Base-by-base conservation (phyloP, 2,113 vertebrate genomes). In the Archilochus colubris region DNA sequence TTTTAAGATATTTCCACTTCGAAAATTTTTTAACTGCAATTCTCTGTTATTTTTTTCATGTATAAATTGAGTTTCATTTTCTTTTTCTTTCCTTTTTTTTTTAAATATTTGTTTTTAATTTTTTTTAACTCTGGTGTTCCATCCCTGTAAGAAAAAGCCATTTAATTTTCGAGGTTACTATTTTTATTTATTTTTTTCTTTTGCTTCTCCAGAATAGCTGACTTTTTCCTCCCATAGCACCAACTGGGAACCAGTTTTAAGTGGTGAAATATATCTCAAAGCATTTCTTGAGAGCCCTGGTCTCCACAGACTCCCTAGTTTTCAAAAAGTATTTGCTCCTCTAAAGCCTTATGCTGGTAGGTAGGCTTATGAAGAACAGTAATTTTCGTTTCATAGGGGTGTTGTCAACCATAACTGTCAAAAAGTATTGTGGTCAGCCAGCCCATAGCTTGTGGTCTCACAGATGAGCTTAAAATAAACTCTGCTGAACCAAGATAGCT, bases 401-500 rank as follows among this genome's bases (percentile, higher is more conserved):
- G 94, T 94, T 95, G 93, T 95, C 91, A 94, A 62, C 75, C 89
- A 67, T 92, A 92, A 84, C 91, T 91, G 87, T 85, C 89, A 88
- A 93, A 93, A 70, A 80, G 43, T 27, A 54, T 81, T 96, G 92
- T 95, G 92, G 91, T 93, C 88, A 90, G 82, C 82, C 82, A 89
- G 19, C 91, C 85, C 86, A 83, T 88, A 69, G 18, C 79, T 95
- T 97, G 94, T 88, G 95, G 94, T 93, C 66, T 95, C 73, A 72
- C 57, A 91, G 70, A 87, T 76, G 50, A 80, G 87, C 94, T 95
- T 95, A 97, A 98, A 98, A 98, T 98, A 98, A 96, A 94, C 84
- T 89, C 55, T 73, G 15, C 43, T 82, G 82, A 93, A 90, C 89
- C 40, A 94, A 95, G 79, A 89, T 74, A 95, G 64, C 24, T 89